Base-by-base conservation (phyloP, 2,888 invertebrate species). In the Chymomyza fuscimana region DNA sequence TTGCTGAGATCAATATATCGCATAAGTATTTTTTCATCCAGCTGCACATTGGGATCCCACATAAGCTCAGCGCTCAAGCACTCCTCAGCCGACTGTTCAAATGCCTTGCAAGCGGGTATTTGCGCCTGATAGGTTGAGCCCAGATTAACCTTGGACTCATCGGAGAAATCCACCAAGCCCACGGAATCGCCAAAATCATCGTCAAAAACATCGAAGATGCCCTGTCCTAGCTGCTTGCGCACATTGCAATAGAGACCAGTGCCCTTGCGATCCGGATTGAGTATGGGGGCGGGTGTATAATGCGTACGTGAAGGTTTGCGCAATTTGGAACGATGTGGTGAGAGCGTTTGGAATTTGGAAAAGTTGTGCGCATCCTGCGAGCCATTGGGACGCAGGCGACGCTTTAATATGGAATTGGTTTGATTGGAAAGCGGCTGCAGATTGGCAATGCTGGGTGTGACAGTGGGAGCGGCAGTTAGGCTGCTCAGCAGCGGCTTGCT, bases 1-100 rank as follows among this genome's bases (percentile, higher is more conserved):
- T 98, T 98, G 73, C 98, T 97, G 90, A 99, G 95, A 92, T 98
- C 97, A 93, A 98, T 95, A 93, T 97, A 98, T 94, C 96, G 96
- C 91, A 97, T 96, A 94, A 96, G 75, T 94, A 95, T 87, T 95
- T 91, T 91, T 0, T 92, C 91, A 65, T 92, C 91, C 2, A 83
- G 77, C 61, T 90, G 88, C 9, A 96, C 95, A 87, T 94, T 95
- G 29, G 98, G 97, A 91, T 97, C 95, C 97, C 97, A 98, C 52
- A 98, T 93, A 58, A 97, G 93, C 89, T 96, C 96, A 87, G 82
- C 88, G 15, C 74, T 69, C 22, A 73, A 62, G 0, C 77, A 59
- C 0, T 79, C 79, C 0, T 72, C 69, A 6, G 7, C 7, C 6
- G 70, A 51, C 4, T 82, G 76, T 16, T 73, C 78, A 0, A 40